These are phyloP conservation scores for Exaiptasia diaphana DNA, from an alignment of 64 coral and sea anemone species.

Conservation along the genomic window DNA sequence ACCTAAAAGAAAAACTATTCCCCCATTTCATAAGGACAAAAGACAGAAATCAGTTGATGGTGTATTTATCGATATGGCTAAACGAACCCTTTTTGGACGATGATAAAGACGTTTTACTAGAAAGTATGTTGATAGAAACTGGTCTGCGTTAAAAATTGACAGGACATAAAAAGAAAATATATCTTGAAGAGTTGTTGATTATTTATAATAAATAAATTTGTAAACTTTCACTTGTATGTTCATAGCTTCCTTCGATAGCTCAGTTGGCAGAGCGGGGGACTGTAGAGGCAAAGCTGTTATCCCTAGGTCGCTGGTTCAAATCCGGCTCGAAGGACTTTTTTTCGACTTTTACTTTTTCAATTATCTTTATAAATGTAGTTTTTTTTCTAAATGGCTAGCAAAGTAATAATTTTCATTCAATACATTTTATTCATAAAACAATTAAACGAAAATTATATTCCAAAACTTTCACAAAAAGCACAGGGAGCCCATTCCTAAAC, in stretches of 20 bases:
- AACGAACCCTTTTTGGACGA: constrained; percentile 82
- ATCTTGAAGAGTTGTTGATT: too few species aligned
- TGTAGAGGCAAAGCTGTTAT: constrained; percentile 54
- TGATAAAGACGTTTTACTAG: constrained; percentile 47
- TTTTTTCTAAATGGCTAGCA: too few species aligned
- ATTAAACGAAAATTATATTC: too few species aligned
- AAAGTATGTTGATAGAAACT: constrained; percentile 90
- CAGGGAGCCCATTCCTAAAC: too few species aligned
- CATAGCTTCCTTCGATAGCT: constrained; percentile 81
- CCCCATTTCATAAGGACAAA: constrained; percentile 58
- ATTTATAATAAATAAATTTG: background rate
- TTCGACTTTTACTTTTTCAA: background rate
- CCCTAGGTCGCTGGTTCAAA: constrained; percentile 89
- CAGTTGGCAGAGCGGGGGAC: constrained; percentile 99
- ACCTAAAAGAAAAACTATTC: constrained; percentile 76
- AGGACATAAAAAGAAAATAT: background rate
- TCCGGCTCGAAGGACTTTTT: constrained; percentile 78
- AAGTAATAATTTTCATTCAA: too few species aligned
- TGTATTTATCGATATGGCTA: constrained; percentile 80
- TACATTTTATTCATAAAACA: too few species aligned
- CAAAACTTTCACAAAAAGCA: too few species aligned
- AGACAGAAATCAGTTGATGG: constrained; percentile 77
- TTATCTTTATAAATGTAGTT: too few species aligned
- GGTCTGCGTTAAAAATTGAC: constrained; percentile 45
- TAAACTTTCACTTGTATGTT: background rate